Percentiles rank a stretch among this genome's conserved stretches.
Evolutionary conservation across 2,888 invertebrate genomes (phyloP).

Genomic region (Caenorhabditis sp.): DNA sequence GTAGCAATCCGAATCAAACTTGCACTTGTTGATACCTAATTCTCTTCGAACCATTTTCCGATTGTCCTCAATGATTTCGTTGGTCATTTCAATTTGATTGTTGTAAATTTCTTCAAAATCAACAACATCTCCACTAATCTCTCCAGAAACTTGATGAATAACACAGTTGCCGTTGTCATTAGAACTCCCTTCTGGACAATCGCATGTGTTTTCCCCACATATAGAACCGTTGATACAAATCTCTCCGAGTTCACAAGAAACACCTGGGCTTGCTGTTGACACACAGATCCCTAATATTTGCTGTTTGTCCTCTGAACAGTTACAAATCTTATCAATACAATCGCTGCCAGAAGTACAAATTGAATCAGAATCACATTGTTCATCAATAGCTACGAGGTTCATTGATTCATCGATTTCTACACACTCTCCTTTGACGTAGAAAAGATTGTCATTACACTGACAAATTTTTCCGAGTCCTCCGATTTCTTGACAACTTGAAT

Average conservation of each 20-base stretch:
- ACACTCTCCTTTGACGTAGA: constrained; percentile 54
- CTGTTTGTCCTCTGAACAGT: constrained; percentile 41
- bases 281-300: constrained; percentile 62
- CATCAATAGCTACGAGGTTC: constrained; percentile 43
- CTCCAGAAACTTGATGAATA: neutral
- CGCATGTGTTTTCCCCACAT: constrained; percentile 41
- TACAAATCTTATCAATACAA: constrained; percentile 48
- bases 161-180: constrained; percentile 34
- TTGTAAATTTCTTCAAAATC: neutral
- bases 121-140: neutral
- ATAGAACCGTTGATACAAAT: constrained; percentile 59
- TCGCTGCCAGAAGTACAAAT: constrained; percentile 57
- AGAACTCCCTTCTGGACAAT: constrained; percentile 19
- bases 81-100: constrained; percentile 5
- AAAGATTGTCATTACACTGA: constrained; percentile 47
- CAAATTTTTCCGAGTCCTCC: constrained; percentile 59
- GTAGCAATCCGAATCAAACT: constrained; percentile 39
- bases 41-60: constrained; percentile 22
- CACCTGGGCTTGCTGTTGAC: constrained; percentile 54
- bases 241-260: constrained; percentile 61
- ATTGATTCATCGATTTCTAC: constrained; percentile 38
- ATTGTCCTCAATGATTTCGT: neutral
- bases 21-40: constrained; percentile 27
- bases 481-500: constrained; percentile 57
- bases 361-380: constrained; percentile 41